These are phyloP conservation scores for Norana najaformis DNA, from an alignment of 2,888 invertebrate genomes.

Conservation along the genomic window DNA sequence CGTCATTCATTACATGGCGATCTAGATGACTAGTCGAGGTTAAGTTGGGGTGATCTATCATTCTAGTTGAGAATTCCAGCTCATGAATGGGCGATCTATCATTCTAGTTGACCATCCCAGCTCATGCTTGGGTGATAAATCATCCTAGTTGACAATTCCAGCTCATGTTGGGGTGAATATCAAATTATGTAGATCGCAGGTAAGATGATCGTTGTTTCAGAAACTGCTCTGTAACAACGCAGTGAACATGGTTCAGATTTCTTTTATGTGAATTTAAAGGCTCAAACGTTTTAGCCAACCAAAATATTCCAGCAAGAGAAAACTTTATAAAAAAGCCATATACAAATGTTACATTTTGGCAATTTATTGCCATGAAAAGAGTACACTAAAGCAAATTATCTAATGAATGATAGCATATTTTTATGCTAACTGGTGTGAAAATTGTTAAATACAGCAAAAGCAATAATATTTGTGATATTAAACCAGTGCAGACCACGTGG, in stretches of 20 bases:
- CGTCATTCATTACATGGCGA: neutral
- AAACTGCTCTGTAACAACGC: conserved; percentile 23
- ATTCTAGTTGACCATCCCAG: conserved; percentile 17
- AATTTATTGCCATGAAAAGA: neutral
- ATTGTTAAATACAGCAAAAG: neutral
- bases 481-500: neutral
- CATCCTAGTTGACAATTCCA: conserved; percentile 4
- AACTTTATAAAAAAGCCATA: neutral
- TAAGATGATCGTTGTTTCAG: conserved; percentile 18
- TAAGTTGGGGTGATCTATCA: neutral
- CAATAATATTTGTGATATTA: neutral
- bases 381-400: neutral
- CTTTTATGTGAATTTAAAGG: neutral
- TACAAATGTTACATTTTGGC: neutral
- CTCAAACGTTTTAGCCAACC: neutral
- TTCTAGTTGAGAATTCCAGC: conserved; percentile 9
- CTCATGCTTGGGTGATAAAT: neutral
- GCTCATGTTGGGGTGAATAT: neutral
- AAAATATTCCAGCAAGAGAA: neutral
- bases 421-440: neutral
- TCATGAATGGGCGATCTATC: neutral
- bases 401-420: neutral
- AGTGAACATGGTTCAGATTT: conserved; percentile 24
- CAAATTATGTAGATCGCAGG: neutral
- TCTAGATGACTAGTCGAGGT: conserved; percentile 13